Conservation (phyloP, 2,797 vertebrate species). For the Spinibarbus caldwelli region DNA sequence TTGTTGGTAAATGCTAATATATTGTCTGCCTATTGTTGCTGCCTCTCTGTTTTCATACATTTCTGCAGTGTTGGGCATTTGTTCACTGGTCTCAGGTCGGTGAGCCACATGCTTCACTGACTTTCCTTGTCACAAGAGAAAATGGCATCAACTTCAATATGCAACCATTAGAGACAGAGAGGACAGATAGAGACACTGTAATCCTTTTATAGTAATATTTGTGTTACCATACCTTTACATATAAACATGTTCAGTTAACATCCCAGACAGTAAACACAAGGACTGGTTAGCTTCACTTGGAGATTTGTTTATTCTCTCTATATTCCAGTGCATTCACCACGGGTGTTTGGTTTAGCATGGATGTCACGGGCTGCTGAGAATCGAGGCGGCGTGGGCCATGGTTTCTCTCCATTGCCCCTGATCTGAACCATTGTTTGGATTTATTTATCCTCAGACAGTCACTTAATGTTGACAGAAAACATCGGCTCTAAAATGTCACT, state of each 20-base stretch:
- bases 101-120: constrained; percentile 40
- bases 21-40: neutral
- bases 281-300: neutral
- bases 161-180: constrained; percentile 7
- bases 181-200: neutral
- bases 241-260: constrained; percentile 3
- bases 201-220: constrained; percentile 33
- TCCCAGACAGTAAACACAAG: neutral
- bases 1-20: too few relatives aligned
- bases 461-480: constrained; percentile 26
- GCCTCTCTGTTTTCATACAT: neutral
- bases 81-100: constrained; percentile 39
- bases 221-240: neutral
- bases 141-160: constrained; percentile 25
- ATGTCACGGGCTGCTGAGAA: neutral
- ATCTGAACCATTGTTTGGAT: constrained; percentile 10
- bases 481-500: constrained; percentile 35
- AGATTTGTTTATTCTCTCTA: neutral
- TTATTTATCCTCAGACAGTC: constrained; percentile 18
- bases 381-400: neutral
- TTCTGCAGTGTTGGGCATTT: constrained; percentile 15
- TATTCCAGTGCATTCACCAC: neutral
- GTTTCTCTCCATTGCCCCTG: constrained; percentile 2
- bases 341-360: neutral
- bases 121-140: neutral